phyloP scores from a whole-genome alignment of 1,140 invertebrate species.

The Drosophila kikkawai region DNA sequence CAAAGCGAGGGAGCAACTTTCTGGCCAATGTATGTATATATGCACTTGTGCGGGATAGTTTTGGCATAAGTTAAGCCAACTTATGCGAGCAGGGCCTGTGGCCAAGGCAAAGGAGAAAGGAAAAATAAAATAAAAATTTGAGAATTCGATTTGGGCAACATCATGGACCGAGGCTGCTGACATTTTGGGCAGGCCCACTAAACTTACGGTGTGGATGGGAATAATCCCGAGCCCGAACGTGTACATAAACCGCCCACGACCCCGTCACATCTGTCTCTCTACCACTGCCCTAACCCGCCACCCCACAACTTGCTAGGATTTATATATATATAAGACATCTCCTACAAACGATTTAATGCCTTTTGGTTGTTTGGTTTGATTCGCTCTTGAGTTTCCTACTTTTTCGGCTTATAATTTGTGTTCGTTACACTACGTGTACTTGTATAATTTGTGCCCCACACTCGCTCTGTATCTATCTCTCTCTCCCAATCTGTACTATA shows the following conservation, averaged over 20 bases:
- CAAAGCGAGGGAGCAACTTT: constrained; percentile 64
- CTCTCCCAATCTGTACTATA: constrained; percentile 54
- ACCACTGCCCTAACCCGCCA: constrained; percentile 2
- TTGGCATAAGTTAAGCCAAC: constrained; percentile 55
- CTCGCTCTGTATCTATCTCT: neutral
- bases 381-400: constrained; percentile 38
- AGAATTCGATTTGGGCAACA: constrained; percentile 60
- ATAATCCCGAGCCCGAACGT: constrained; percentile 20
- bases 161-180: constrained; percentile 32
- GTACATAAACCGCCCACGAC: constrained; percentile 38
- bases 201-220: constrained; percentile 35
- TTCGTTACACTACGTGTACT: constrained; percentile 38
- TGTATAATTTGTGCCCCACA: constrained; percentile 21
- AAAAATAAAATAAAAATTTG: constrained; percentile 43
- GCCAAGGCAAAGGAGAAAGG: neutral
- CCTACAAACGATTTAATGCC: constrained; percentile 47
- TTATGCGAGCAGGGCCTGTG: constrained; percentile 33
- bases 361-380: constrained; percentile 42
- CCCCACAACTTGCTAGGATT: constrained; percentile 4
- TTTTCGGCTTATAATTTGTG: constrained; percentile 57
- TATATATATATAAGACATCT: constrained; percentile 21
- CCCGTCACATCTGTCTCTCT: constrained; percentile 7
- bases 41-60: constrained; percentile 47
- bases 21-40: constrained; percentile 20
- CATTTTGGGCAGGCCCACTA: constrained; percentile 42